Conservation (phyloP, 2,888 invertebrate genomes). For the Chalcosyrphus nemorum region DNA sequence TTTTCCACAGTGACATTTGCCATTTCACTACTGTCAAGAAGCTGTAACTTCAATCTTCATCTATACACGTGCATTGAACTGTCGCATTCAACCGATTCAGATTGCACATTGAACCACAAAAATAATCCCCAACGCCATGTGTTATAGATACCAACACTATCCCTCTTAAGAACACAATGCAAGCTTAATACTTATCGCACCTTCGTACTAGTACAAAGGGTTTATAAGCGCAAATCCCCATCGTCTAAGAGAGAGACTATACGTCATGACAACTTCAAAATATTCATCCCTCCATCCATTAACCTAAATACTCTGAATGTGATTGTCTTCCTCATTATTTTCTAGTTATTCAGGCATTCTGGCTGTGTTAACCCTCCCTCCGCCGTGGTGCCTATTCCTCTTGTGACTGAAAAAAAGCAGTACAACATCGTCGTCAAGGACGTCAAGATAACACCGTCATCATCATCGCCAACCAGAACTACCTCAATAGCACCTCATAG, state of each 20-base stretch:
- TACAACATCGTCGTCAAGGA: slow-evolving; percentile 68
- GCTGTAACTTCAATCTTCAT: slow-evolving; percentile 2
- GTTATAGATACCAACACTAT: background rate
- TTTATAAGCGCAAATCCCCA: slow-evolving; percentile 53
- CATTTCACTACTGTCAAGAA: background rate
- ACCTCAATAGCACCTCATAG: slow-evolving; percentile 61
- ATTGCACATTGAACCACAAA: slow-evolving; percentile 66
- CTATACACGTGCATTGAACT: slow-evolving; percentile 55
- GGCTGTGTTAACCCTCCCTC: slow-evolving; percentile 42
- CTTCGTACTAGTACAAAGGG: slow-evolving; percentile 22
- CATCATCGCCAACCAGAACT: slow-evolving; percentile 25
- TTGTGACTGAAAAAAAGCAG: slow-evolving; percentile 26
- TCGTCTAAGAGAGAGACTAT: slow-evolving; percentile 30
- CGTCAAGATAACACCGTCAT: slow-evolving; percentile 56
- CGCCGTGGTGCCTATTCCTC: background rate
- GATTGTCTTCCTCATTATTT: slow-evolving; percentile 73
- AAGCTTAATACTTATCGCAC: slow-evolving; percentile 24
- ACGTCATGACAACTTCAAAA: slow-evolving; percentile 50
- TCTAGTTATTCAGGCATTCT: slow-evolving; percentile 70
- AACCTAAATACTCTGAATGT: slow-evolving; percentile 71
- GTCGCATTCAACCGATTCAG: slow-evolving; percentile 36
- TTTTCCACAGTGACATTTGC: no score
- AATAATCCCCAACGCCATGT: slow-evolving; percentile 44
- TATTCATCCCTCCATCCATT: slow-evolving; percentile 69
- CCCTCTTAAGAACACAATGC: slow-evolving; percentile 11